Percentiles rank a stretch among this genome's conserved stretches.
Conservation (phyloP, 2,888 invertebrate genomes). For the Adelphocoris suturalis region DNA sequence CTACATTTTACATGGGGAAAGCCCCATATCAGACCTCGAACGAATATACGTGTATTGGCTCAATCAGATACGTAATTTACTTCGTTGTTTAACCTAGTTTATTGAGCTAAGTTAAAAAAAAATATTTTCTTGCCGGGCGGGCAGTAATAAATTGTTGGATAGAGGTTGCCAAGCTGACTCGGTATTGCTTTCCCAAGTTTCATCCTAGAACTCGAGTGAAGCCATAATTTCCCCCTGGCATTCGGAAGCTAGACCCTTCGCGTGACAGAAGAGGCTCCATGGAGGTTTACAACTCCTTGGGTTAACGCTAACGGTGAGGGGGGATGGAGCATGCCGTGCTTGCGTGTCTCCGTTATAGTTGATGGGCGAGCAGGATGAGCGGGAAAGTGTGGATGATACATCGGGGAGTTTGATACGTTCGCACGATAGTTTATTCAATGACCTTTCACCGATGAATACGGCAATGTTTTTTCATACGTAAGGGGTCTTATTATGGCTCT, state of each 20-base stretch:
- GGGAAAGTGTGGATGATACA: neutral
- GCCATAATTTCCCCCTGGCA: conserved; percentile 32
- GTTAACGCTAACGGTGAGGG: conserved; percentile 16
- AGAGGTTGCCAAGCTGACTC: neutral
- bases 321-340: neutral
- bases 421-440: conserved; percentile 7
- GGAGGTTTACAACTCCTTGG: conserved; percentile 23
- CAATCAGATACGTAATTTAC: too few relatives aligned
- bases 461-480: too few relatives aligned
- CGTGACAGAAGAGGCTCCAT: conserved; percentile 19
- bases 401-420: neutral
- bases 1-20: too few relatives aligned
- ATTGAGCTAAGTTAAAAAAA: too few relatives aligned
- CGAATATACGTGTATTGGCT: too few relatives aligned
- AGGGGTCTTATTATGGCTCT: too few relatives aligned
- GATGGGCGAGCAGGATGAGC: neutral
- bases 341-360: neutral
- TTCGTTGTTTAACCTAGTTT: too few relatives aligned
- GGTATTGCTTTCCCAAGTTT: conserved; percentile 2
- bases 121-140: too few relatives aligned
- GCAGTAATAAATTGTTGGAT: neutral
- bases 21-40: too few relatives aligned
- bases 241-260: conserved; percentile 40
- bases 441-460: neutral
- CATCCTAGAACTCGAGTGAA: neutral